A percentile compares a stretch with the other conserved stretches of the same genome.
These are phyloP conservation scores for Channallabes apus DNA, from an alignment of 2,797 vertebrate species.

Conservation along the genomic window DNA sequence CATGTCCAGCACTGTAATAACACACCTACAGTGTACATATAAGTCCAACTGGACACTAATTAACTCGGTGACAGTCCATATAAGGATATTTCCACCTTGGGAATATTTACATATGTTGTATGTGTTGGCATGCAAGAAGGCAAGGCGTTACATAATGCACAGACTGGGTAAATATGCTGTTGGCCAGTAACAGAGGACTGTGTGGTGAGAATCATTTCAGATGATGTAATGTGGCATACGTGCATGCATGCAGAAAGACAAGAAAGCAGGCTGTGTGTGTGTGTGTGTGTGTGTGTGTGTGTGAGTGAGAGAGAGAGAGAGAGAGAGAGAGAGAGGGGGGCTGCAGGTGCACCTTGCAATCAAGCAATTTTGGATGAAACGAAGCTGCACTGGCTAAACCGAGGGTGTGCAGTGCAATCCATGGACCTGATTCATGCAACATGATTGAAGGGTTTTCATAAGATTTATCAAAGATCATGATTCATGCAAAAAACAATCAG, in stretches of 20 bases:
- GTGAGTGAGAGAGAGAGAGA: constrained; percentile 9
- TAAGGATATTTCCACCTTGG: not conserved
- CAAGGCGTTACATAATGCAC: constrained; percentile 45
- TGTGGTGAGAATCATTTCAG: not conserved
- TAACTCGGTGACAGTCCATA: not conserved
- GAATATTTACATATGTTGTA: not conserved
- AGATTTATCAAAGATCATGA: not conserved
- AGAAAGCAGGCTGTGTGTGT: not conserved
- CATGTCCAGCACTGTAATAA: not conserved
- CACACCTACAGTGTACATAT: not conserved
- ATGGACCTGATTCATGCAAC: not conserved
- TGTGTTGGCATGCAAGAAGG: constrained; percentile 45
- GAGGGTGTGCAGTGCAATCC: not conserved
- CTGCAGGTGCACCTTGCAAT: constrained; percentile 44
- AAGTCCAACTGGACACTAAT: not conserved
- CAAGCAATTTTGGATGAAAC: constrained; percentile 2
- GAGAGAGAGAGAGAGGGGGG: not conserved
- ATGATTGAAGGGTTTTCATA: not conserved
- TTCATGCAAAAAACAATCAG: constrained; percentile 11
- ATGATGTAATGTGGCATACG: constrained; percentile 38
- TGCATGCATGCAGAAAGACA: constrained; percentile 31
- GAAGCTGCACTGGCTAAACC: not conserved
- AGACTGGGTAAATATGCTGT: constrained; percentile 30
- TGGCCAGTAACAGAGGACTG: constrained; percentile 18
- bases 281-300: not conserved